Base-by-base conservation (phyloP, 53 echinoderm and acorn worm genomes). In the Astropecten irregularis region DNA sequence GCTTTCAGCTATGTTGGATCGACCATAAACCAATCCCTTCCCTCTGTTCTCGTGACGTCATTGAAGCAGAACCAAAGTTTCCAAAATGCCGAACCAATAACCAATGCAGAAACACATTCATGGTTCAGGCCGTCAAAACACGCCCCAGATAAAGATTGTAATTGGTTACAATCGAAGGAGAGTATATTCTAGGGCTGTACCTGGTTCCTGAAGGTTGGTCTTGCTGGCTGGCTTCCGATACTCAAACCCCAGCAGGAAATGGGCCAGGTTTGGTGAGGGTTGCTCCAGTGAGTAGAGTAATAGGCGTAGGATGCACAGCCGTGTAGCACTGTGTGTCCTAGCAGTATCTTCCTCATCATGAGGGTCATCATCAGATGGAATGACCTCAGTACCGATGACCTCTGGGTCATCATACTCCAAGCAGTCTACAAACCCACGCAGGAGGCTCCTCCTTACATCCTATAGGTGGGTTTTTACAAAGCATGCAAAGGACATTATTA, bases 151-250 rank as follows among this genome's bases (percentile, higher is more conserved):
- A n/a, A n/a, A n/a, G n/a, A n/a, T n/a, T n/a, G n/a, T n/a, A n/a
- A n/a, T n/a, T n/a, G n/a, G n/a, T n/a, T n/a, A n/a, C n/a, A n/a
- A n/a, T n/a, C n/a, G n/a, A n/a, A n/a, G n/a, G n/a, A n/a, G n/a
- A n/a, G n/a, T n/a, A n/a, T n/a, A n/a, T n/a, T n/a, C n/a, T n/a
- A n/a, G n/a, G n/a, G 42, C 42, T 11, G 42, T 51, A 95, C 96
- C 97, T 76, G 97, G 97, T 21, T 97, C 97, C 56, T 97, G 97
- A 4, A 97, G 86, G 44, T 92, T 89, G 42, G 94, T 97, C 82
- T 93, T 94, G 68, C 64, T 94, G 68, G 90, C 90, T 0, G 92
- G 94, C 63, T 97, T 97, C 40, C 92, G 84, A 14, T 85, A 63
- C 64, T 97, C 89, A 63, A 56, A 97, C 15, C 97, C 97, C 4